phyloP scores from a whole-genome alignment of 2,113 vertebrate species.

The Mola mola region DNA sequence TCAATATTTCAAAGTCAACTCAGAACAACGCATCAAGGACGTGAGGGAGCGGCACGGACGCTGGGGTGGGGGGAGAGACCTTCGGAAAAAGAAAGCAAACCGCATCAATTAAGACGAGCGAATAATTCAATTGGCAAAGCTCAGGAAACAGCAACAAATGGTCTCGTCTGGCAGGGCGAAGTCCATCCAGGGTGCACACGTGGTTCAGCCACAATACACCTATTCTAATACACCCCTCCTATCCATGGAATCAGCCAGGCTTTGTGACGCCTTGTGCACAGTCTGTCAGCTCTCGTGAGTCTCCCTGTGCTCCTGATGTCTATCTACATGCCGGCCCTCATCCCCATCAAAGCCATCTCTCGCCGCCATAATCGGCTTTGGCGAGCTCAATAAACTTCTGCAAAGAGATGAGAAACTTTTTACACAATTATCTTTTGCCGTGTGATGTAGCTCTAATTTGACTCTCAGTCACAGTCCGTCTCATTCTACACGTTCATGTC shows the following conservation, averaged over 20 bases:
- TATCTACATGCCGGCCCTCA: constrained; percentile 55
- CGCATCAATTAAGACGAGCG: constrained; percentile 61
- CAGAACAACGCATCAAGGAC: constrained; percentile 52
- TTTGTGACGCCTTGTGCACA: constrained; percentile 32
- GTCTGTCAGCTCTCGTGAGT: constrained; percentile 60
- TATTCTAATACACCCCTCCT: background rate
- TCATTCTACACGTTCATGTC: background rate
- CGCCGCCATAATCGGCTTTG: constrained; percentile 69
- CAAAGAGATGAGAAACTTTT: constrained; percentile 45
- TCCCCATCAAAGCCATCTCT: constrained; percentile 65
- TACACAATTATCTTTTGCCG: constrained; percentile 12
- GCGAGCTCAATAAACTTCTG: constrained; percentile 45
- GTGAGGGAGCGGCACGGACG: constrained; percentile 45
- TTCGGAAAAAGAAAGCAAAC: constrained; percentile 54
- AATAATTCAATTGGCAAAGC: constrained; percentile 65
- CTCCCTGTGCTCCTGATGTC: constrained; percentile 64
- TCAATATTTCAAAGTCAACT: constrained; percentile 71
- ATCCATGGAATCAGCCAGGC: constrained; percentile 26
- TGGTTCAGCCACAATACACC: background rate
- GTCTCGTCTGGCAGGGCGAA: constrained; percentile 28
- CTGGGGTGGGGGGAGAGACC: constrained; percentile 48
- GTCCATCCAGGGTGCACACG: background rate
- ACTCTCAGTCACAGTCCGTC: background rate
- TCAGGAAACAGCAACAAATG: constrained; percentile 2
- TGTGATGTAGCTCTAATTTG: constrained; percentile 21